Evolutionary conservation across 2,888 invertebrate genomes (phyloP), one percentile per base, ranked within the genome.

Genomic region (Drosophila meridiana): DNA sequence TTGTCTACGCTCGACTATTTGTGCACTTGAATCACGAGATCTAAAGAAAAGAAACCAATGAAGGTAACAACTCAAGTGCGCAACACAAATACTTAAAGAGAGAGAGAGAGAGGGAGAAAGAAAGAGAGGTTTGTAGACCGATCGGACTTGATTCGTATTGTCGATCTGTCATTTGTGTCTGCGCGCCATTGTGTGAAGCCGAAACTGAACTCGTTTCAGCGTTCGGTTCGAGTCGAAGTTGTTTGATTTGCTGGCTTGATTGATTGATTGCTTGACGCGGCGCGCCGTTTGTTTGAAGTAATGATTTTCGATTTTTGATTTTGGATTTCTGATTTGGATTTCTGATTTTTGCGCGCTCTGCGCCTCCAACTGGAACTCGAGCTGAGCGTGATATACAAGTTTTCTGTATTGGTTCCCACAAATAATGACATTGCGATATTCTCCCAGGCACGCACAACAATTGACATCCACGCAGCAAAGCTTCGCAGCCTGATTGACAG

Each of bases 351-450:
- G 50, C 50, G 56, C 62, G 52, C 72, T 5, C 14, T 30, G 55
- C 28, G 20, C 14, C 40, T 56, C 73, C 40, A 66, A 66, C 70
- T 52, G 45, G 48, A 59, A 32, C 56, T 48, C 50, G 56, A 52
- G 8, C 52, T 40, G 52, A 68, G 70, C 82, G 69, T 73, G 82
- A 84, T 75, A 58, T 53, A 79, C 73, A 78, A 26, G 73, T 73
- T 72, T 73, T 71, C 68, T 69, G 65, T 67, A 80, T 87, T 82
- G 87, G 85, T 86, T 86, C 87, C 90, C 85, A 86, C 89, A 89
- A 89, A 89, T 89, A 84, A 86, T 86, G 89, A 86, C 85, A 84
- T 76, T 72, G 85, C 85, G 78, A 72, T 76, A 87, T 76, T 77
- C 64, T 45, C 50, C 40, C 67, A 48, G 53, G 45, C 70, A 61